Evolutionary conservation across 2,888 invertebrate genomes (phyloP).

Genomic region (Oeneis ivallda): DNA sequence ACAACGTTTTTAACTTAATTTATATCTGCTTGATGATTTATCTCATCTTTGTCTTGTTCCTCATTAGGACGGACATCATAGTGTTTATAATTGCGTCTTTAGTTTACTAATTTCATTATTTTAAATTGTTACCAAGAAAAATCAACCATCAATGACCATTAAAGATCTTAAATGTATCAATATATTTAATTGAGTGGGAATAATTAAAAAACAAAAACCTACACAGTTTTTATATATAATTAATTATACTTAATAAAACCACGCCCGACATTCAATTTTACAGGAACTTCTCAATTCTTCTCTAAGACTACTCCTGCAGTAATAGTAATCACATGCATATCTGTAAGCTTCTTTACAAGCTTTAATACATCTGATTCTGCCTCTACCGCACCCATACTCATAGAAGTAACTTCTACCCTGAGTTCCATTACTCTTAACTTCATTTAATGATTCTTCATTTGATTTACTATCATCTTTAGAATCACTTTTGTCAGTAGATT

Average conservation of each 20-base stretch:
- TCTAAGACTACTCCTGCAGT: constrained; percentile 19
- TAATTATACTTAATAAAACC: constrained; percentile 27
- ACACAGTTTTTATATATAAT: not conserved
- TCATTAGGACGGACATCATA: not conserved
- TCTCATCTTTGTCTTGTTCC: not conserved
- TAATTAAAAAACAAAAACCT: not conserved
- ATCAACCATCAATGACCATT: too few relatives aligned
- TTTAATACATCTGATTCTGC: constrained; percentile 26
- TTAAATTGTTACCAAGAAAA: too few relatives aligned
- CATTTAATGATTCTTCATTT: not conserved
- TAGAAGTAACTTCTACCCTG: not conserved
- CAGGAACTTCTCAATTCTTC: constrained; percentile 27
- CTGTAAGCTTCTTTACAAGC: constrained; percentile 34
- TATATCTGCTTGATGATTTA: not conserved
- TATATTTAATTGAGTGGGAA: too few relatives aligned
- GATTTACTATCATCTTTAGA: constrained; percentile 11
- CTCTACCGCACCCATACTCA: constrained; percentile 19
- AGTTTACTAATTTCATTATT: too few relatives aligned
- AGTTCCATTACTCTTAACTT: not conserved
- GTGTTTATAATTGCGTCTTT: not conserved
- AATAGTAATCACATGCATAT: constrained; percentile 23
- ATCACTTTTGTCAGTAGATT: not conserved
- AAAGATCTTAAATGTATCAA: too few relatives aligned
- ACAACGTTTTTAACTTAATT: not conserved
- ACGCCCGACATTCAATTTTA: constrained; percentile 30